These are phyloP conservation scores for cattle (Bos taurus) DNA, from an alignment of 2,113 vertebrate species.

Conservation along the genomic window ARS-UCD2.0 NC_037342.1:15784501-15785000, in stretches of 20 bases:
- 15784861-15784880: neutral
- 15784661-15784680: neutral
- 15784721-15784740: neutral
- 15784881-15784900: neutral
- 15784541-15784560: neutral
- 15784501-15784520: neutral
- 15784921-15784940: neutral
- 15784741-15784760: neutral
- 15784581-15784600: neutral
- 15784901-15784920: neutral
- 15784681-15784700: neutral
- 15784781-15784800: rapidly evolving
- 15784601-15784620: neutral
- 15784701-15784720: neutral
- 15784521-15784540: slow-evolving; percentile 34
- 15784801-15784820: rapidly evolving
- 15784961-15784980: rapidly evolving
- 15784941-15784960: neutral
- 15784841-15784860: neutral
- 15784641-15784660: neutral
- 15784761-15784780: neutral
- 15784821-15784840: neutral
- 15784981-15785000: neutral
- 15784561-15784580: neutral
- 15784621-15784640: neutral